A percentile compares a stretch with the other conserved stretches of the same genome.
Evolutionary conservation across 1,140 invertebrate species (phyloP).

Genomic region (Drosophila kurseongensis): DNA sequence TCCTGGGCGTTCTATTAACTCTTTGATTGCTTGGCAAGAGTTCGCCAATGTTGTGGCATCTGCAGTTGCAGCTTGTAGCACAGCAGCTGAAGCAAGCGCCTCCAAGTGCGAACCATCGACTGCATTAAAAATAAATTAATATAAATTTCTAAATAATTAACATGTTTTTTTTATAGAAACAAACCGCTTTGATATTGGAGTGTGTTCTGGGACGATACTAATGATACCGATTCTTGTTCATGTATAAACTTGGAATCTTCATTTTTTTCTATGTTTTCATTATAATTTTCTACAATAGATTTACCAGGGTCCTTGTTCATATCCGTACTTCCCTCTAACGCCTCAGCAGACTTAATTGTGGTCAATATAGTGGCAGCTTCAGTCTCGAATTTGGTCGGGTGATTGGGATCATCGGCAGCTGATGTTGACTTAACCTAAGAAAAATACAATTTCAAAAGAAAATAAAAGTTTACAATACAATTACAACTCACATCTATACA

Average conservation of each 20-base stretch:
- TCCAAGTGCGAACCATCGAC: constrained; percentile 75
- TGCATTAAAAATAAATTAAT: constrained; percentile 10
- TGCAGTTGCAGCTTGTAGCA: constrained; percentile 65
- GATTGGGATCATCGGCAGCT: constrained; percentile 6
- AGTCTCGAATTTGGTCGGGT: constrained; percentile 63
- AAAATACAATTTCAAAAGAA: not conserved
- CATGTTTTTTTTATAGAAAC: constrained; percentile 3
- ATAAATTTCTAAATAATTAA: not conserved
- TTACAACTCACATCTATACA: too few relatives aligned
- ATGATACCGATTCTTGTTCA: not conserved
- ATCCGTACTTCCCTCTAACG: constrained; percentile 5
- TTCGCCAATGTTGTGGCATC: constrained; percentile 30
- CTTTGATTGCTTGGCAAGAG: constrained; percentile 21
- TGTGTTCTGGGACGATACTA: constrained; percentile 5
- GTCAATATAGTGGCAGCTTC: constrained; percentile 78
- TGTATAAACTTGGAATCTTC: constrained; percentile 9
- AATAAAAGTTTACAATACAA: not conserved
- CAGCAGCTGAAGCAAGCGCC: constrained; percentile 73
- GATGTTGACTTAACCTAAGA: constrained; percentile 10
- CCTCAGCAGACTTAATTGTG: constrained; percentile 71
- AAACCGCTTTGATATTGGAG: constrained; percentile 48
- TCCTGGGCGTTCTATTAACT: constrained; percentile 11
- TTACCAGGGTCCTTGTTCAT: constrained; percentile 26
- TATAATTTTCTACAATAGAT: constrained; percentile 22
- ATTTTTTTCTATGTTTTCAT: not conserved